Evolutionary conservation across 1,140 invertebrate genomes (phyloP), one percentile per base, ranked within the genome.

Genomic region (Drosophila nigromelanica): DNA sequence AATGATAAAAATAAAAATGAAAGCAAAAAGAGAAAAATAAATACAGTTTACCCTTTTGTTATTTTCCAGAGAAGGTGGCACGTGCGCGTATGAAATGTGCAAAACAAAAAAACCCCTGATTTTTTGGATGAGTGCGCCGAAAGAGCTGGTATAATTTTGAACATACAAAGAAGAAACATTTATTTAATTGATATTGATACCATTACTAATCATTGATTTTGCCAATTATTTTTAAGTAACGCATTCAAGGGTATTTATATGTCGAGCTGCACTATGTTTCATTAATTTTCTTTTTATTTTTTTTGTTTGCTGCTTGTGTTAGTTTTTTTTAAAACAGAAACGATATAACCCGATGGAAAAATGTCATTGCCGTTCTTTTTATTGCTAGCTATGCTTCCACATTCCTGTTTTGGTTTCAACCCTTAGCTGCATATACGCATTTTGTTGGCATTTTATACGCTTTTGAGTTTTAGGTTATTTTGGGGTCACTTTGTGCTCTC

Each of bases 21-120:
- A 27, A 70, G 39, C 12, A 45, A 37, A 72, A 48, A 58, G 18
- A 52, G 30, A 37, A 47, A 12, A 33, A 73, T 83, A 89, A 79
- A 87, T 87, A 87, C 76, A 83, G 73, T 80, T 89, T 75, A 89
- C 86, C 83, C 79, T 86, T 87, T 81, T 15, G 2, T 74, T 73
- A 48, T 73, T 39, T 61, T 60, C 67, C 59, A 69, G 62, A 70
- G 61, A 56, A 40, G 40, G 47, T 66, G 51, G 21, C 63, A 62
- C 66, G 82, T 82, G 82, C 59, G 67, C 68, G 82, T 73, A 72
- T 67, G 54, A 67, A 78, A 72, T 69, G 43, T 54, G 51, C 37
- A 75, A 67, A 81, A 70, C 21, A 24, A 68, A 60, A 56, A 87
- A 71, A 78, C 60, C 60, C 60, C 62, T 76, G 33, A 2, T 35